Conservation (phyloP, 2,797 vertebrate species). For the Melanitta fusca region DNA sequence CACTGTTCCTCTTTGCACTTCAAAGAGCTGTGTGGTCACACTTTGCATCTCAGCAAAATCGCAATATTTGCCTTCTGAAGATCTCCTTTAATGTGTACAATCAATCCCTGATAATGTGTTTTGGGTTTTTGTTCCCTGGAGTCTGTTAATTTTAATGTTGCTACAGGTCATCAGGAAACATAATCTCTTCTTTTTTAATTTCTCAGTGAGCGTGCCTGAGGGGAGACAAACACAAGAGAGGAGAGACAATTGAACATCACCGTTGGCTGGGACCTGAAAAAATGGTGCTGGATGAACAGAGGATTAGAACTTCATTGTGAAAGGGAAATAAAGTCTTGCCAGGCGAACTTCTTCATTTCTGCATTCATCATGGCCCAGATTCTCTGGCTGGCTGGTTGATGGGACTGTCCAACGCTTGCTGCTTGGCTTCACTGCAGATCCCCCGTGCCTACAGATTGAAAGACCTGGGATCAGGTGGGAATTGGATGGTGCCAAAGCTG, state of each 20-base stretch:
- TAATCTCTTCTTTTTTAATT: conserved; percentile 81
- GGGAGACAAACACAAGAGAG: conserved; percentile 58
- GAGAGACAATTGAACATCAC: conserved; percentile 47
- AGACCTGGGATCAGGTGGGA: conserved; percentile 62
- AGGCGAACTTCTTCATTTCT: conserved; percentile 31
- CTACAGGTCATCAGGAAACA: conserved; percentile 72
- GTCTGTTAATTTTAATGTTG: conserved; percentile 70
- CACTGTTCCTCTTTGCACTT: conserved; percentile 82
- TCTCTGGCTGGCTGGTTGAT: conserved; percentile 86
- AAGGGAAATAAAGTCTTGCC: conserved; percentile 30
- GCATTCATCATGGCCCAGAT: conserved; percentile 79
- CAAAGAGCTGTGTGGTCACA: conserved; percentile 81
- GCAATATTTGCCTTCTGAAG: conserved; percentile 76
- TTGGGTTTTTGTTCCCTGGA: conserved; percentile 55
- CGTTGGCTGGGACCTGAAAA: conserved; percentile 50
- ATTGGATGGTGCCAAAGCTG: conserved; percentile 61
- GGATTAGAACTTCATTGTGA: conserved; percentile 69
- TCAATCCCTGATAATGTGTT: conserved; percentile 56
- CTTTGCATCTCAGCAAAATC: conserved; percentile 79
- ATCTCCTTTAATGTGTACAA: conserved; percentile 69
- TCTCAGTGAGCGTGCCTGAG: conserved; percentile 76
- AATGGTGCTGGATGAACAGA: conserved; percentile 70
- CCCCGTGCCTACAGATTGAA: background rate
- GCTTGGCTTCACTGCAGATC: conserved; percentile 9
- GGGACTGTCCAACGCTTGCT: conserved; percentile 13